Evolutionary conservation across 2,113 vertebrate species (phyloP).

Genomic region (Paracanthobrama guichenoti): DNA sequence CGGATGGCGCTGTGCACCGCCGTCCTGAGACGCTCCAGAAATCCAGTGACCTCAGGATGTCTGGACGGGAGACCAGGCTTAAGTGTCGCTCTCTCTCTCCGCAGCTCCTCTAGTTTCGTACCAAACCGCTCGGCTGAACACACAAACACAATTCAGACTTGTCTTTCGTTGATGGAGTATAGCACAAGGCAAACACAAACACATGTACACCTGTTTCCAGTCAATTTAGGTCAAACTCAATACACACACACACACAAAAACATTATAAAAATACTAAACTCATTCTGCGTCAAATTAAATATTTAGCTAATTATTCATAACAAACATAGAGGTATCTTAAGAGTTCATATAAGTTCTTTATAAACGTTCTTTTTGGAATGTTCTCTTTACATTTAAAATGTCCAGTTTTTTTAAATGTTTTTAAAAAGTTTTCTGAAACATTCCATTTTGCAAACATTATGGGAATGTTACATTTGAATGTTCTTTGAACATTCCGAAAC

Average conservation of each 20-base stretch:
- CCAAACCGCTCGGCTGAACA: slow-evolving; percentile 81
- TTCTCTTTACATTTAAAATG: too few relatives aligned
- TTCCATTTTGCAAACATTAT: too few relatives aligned
- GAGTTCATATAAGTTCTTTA: too few relatives aligned
- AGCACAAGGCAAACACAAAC: neutral
- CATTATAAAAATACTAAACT: neutral
- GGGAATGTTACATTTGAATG: too few relatives aligned
- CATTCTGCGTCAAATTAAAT: neutral
- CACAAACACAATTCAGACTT: slow-evolving; percentile 28
- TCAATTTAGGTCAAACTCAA: neutral
- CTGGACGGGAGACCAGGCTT: slow-evolving; percentile 83
- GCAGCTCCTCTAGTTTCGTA: slow-evolving; percentile 82
- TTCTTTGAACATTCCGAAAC: too few relatives aligned
- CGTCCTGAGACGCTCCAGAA: slow-evolving; percentile 75
- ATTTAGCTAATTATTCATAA: neutral
- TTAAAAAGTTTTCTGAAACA: too few relatives aligned
- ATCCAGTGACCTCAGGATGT: slow-evolving; percentile 77
- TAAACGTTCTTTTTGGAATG: too few relatives aligned
- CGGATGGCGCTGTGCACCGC: slow-evolving; percentile 73
- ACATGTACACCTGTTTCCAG: neutral
- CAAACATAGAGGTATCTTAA: neutral
- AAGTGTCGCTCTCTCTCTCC: slow-evolving; percentile 73
- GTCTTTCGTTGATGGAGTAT: neutral
- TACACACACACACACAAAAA: neutral
- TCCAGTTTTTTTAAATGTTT: too few relatives aligned